Conservation (phyloP, 2,113 vertebrate species). For the Hippocampus zosterae region DNA sequence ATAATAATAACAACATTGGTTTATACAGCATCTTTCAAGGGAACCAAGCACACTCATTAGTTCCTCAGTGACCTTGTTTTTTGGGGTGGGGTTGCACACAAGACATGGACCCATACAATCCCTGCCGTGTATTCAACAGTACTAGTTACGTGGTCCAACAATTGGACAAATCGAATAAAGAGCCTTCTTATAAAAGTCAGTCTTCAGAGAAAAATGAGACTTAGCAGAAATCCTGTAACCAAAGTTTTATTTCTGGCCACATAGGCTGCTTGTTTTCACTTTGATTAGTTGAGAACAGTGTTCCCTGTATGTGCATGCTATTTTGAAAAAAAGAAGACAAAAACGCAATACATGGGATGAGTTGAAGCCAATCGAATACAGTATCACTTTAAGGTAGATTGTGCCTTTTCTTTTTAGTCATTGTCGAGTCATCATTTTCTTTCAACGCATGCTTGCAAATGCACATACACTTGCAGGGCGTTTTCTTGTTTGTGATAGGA, state of each 20-base stretch:
- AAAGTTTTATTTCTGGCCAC: not conserved
- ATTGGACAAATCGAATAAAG: constrained; percentile 4
- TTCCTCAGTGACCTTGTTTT: not conserved
- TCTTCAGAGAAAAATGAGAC: not conserved
- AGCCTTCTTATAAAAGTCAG: not conserved
- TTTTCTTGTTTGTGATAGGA: constrained; percentile 57
- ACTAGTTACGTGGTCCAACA: constrained; percentile 21
- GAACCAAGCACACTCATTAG: not conserved
- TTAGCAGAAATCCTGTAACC: not conserved
- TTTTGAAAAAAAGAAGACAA: not conserved
- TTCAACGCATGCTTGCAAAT: constrained; percentile 5
- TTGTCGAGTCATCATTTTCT: constrained; percentile 11
- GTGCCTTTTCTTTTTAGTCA: constrained; percentile 18
- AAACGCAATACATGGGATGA: too few species aligned
- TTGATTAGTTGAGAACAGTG: not conserved
- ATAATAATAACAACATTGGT: too few species aligned
- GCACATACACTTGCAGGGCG: constrained; percentile 37
- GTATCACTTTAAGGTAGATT: constrained; percentile 1
- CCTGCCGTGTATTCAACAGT: constrained; percentile 18
- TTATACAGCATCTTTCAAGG: not conserved
- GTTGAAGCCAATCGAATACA: not conserved
- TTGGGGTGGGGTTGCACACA: constrained; percentile 1
- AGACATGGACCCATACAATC: not conserved
- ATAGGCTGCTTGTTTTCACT: not conserved
- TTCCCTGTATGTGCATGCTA: too few species aligned